A percentile compares a stretch with the other conserved stretches of the same genome.
phyloP scores from a whole-genome alignment of 2,797 vertebrate species.

The Otus scops region DNA sequence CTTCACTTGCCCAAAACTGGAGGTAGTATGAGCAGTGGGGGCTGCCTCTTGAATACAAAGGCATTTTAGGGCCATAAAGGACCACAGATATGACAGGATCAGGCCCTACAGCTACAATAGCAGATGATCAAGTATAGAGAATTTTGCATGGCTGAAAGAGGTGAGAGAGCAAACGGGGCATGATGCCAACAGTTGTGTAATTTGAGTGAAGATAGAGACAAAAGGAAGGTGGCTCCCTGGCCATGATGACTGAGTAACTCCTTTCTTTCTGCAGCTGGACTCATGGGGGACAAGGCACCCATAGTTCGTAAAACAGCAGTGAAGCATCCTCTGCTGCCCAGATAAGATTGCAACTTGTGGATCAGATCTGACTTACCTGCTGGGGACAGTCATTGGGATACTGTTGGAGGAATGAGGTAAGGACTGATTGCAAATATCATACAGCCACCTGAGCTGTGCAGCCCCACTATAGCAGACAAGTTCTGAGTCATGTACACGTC shows the following conservation, averaged over 20 bases:
- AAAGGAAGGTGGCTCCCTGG: not conserved
- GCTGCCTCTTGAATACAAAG: not conserved
- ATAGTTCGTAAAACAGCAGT: not conserved
- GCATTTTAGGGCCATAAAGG: not conserved
- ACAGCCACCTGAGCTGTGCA: not conserved
- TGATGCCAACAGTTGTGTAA: not conserved
- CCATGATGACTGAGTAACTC: not conserved
- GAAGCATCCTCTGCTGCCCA: not conserved
- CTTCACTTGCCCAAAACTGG: not conserved
- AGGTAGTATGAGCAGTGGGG: not conserved
- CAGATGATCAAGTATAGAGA: not conserved
- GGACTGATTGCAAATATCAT: not conserved
- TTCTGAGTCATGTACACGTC: not conserved
- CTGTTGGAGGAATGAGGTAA: not conserved
- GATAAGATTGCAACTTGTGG: fast-evolving
- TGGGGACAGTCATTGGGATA: not conserved
- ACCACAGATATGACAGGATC: not conserved
- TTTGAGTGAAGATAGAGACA: not conserved
- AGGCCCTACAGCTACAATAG: not conserved
- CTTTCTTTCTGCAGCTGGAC: not conserved
- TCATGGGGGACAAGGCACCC: not conserved
- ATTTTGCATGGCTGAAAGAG: not conserved
- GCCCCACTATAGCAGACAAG: not conserved
- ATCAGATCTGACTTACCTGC: not conserved
- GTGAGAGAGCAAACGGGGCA: not conserved